A percentile compares a stretch with the other conserved stretches of the same genome.
phyloP scores from a whole-genome alignment of 35 echinoderm and acorn worm genomes.

The Apostichopus parvimensis region DNA sequence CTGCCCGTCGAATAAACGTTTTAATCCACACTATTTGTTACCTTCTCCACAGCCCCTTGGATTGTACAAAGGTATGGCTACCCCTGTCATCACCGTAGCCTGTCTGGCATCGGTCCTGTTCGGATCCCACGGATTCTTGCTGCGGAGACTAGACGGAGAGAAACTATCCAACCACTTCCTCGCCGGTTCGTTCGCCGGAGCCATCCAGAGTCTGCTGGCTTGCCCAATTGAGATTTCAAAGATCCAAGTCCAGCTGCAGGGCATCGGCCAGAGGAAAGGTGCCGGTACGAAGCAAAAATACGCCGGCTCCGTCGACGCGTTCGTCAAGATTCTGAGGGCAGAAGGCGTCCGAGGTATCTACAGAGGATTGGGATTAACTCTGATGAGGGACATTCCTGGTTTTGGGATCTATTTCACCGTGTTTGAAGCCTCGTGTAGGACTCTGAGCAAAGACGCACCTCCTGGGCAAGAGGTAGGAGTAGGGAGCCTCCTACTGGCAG shows the following conservation, averaged over 20 bases:
- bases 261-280: slow-evolving; percentile 22
- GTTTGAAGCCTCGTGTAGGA: slow-evolving; percentile 29
- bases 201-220: neutral
- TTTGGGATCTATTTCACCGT: slow-evolving; percentile 47
- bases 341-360: slow-evolving; percentile 53
- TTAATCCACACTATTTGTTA: too few species aligned
- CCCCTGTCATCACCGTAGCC: slow-evolving; percentile 13
- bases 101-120: slow-evolving; percentile 33
- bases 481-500: slow-evolving; percentile 12
- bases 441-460: neutral
- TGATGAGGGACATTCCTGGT: slow-evolving; percentile 37
- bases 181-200: slow-evolving; percentile 14
- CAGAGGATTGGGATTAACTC: slow-evolving; percentile 42
- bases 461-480: neutral
- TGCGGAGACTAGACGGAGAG: neutral
- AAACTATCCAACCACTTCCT: slow-evolving; percentile 26
- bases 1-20: too few species aligned
- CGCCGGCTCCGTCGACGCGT: slow-evolving; percentile 34
- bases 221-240: slow-evolving; percentile 59
- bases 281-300: slow-evolving; percentile 6
- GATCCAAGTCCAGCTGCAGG: slow-evolving; percentile 52
- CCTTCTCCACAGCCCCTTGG: slow-evolving; percentile 7
- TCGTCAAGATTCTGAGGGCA: slow-evolving; percentile 38
- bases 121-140: slow-evolving; percentile 30
- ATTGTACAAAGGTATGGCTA: slow-evolving; percentile 54